Conservation (phyloP, 1,140 invertebrate species). For the Procambarus virginalis region DNA sequence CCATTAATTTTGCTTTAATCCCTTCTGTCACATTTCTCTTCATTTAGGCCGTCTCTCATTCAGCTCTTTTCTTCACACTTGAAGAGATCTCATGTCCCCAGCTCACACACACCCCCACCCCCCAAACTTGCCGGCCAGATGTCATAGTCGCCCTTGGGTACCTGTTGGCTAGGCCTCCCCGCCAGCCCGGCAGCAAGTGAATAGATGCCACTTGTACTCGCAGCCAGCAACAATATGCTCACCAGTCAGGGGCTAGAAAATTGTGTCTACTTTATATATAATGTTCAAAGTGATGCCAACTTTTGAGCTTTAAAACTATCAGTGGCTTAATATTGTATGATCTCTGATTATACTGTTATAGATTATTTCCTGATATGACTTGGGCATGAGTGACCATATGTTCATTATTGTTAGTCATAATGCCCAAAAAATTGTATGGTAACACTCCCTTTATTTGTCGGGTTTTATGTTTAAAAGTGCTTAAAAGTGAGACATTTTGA, state of each 20-base stretch:
- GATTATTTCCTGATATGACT: not conserved
- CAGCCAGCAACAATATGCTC: conserved; percentile 5
- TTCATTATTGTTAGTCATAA: not conserved
- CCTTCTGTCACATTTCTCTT: not conserved
- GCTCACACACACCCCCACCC: not conserved
- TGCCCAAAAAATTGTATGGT: not conserved
- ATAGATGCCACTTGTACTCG: conserved; percentile 25
- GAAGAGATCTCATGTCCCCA: not conserved
- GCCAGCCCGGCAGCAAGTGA: conserved; percentile 32
- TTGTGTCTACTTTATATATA: not conserved
- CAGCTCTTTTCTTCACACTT: not conserved
- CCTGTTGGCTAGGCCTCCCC: conserved; percentile 29
- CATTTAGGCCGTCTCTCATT: not conserved
- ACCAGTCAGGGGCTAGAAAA: not conserved
- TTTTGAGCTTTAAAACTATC: conserved; percentile 3
- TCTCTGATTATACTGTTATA: not conserved
- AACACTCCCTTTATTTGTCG: not conserved
- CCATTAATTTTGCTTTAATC: too few species aligned
- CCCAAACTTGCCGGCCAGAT: conserved; percentile 26
- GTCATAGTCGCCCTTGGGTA: conserved; percentile 34
- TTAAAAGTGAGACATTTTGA: not conserved
- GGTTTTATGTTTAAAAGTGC: not conserved
- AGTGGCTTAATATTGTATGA: not conserved
- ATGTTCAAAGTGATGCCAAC: conserved; percentile 6
- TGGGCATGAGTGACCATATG: conserved; percentile 1